These are phyloP conservation scores for Sylvia atricapilla DNA, from an alignment of 2,113 vertebrate genomes.

Conservation along the genomic window DNA sequence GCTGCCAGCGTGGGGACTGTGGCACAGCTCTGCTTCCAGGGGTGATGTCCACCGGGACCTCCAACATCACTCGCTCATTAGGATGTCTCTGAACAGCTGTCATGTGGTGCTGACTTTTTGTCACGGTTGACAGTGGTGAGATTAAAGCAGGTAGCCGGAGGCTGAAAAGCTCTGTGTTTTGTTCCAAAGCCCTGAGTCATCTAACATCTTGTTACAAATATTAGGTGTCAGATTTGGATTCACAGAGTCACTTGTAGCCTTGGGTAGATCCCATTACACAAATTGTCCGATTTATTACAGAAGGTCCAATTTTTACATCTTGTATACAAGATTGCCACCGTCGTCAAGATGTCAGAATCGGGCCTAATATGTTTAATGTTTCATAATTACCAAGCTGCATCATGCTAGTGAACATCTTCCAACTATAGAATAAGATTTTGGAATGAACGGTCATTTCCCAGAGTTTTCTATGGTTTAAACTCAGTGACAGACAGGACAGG, in stretches of 20 bases:
- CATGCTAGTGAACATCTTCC: background rate
- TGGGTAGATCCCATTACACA: background rate
- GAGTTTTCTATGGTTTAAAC: background rate
- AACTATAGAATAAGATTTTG: background rate
- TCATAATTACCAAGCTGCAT: conserved; percentile 6
- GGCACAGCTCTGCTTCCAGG: background rate
- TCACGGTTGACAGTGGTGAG: background rate
- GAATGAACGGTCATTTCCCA: background rate
- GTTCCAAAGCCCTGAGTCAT: conserved; percentile 28
- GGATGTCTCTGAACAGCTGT: conserved; percentile 53
- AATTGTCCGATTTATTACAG: conserved; percentile 10
- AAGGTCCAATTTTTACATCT: background rate
- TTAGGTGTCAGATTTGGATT: conserved; percentile 14
- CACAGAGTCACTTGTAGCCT: conserved; percentile 1
- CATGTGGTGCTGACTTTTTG: conserved; percentile 40
- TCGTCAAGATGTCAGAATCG: conserved; percentile 23
- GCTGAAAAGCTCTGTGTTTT: conserved; percentile 27
- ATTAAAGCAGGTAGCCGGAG: conserved; percentile 43
- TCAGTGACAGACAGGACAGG: background rate
- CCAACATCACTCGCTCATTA: conserved; percentile 26
- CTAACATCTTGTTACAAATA: conserved; percentile 5
- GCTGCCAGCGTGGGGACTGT: accelerated
- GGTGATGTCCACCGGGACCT: background rate
- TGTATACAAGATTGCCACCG: background rate
- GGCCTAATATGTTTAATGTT: background rate